These are phyloP conservation scores for Prolemur simus DNA, from an alignment of 2,113 vertebrate genomes.

Conservation along the genomic window DNA sequence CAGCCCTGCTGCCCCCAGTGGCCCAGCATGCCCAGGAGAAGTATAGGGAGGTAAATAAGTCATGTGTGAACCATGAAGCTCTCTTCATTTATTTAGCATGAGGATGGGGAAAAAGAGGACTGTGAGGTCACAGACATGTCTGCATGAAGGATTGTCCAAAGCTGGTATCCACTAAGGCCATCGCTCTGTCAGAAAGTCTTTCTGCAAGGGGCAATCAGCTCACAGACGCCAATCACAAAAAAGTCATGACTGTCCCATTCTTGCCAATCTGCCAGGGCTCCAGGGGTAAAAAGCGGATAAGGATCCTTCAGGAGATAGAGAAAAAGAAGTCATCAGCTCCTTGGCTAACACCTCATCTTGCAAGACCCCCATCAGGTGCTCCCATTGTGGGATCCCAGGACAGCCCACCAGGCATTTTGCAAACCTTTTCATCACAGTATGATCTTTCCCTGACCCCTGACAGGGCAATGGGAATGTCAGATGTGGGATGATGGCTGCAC, in stretches of 20 bases:
- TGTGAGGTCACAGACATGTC: not conserved
- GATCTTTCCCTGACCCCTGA: not conserved
- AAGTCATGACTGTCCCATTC: constrained; percentile 92
- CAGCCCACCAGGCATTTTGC: not conserved
- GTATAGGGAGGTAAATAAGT: not conserved
- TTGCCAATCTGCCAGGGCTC: constrained; percentile 94
- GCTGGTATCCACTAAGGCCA: not conserved
- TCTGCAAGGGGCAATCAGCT: not conserved
- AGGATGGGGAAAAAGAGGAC: not conserved
- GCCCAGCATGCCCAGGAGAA: not conserved
- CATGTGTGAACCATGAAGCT: not conserved
- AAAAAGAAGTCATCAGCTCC: constrained; percentile 21
- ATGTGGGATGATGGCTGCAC: not conserved
- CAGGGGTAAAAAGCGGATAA: constrained; percentile 88
- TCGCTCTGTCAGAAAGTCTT: not conserved
- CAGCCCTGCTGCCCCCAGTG: not conserved
- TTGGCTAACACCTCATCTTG: not conserved
- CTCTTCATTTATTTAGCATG: constrained; percentile 58
- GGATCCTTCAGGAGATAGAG: constrained; percentile 83
- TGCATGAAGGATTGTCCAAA: not conserved
- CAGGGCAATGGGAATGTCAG: too few species aligned
- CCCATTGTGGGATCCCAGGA: not conserved
- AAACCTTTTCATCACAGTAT: not conserved
- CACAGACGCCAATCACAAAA: constrained; percentile 82
- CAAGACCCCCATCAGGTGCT: not conserved